A percentile compares a stretch with the other conserved stretches of the same genome.
These are phyloP conservation scores for Ophion obscuratus DNA, from an alignment of 2,888 invertebrate genomes.

Conservation along the genomic window DNA sequence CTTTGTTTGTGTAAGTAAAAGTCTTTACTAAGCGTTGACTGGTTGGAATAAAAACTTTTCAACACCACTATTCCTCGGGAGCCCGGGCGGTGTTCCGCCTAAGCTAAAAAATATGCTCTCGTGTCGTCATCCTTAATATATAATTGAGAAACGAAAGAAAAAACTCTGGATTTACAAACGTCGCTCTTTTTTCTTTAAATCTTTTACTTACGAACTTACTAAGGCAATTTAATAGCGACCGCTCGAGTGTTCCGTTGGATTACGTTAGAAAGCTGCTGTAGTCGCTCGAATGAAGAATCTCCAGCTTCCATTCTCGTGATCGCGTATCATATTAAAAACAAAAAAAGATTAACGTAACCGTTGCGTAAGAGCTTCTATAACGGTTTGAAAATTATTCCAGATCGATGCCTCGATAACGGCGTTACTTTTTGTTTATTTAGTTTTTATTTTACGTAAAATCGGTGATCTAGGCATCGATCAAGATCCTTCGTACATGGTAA, in stretches of 20 bases:
- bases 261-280: slow-evolving; percentile 25
- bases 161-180: slow-evolving; percentile 52
- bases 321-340: slow-evolving; percentile 26
- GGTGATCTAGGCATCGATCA: neutral
- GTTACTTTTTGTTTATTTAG: neutral
- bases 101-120: neutral
- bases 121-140: neutral
- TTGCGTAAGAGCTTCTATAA: slow-evolving; percentile 38
- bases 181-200: slow-evolving; percentile 31
- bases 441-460: neutral
- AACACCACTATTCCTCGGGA: neutral
- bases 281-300: slow-evolving; percentile 33
- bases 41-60: no score
- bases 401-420: slow-evolving; percentile 13
- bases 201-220: slow-evolving; percentile 70
- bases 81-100: neutral
- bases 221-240: slow-evolving; percentile 74
- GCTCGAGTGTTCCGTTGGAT: slow-evolving; percentile 60
- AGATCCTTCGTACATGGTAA: neutral
- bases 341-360: neutral
- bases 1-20: no score
- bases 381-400: slow-evolving; percentile 7
- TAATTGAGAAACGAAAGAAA: slow-evolving; percentile 42
- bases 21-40: no score
- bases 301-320: slow-evolving; percentile 34